These are phyloP conservation scores for Pionites leucogaster DNA, from an alignment of 2,113 vertebrate species.

Conservation along the genomic window DNA sequence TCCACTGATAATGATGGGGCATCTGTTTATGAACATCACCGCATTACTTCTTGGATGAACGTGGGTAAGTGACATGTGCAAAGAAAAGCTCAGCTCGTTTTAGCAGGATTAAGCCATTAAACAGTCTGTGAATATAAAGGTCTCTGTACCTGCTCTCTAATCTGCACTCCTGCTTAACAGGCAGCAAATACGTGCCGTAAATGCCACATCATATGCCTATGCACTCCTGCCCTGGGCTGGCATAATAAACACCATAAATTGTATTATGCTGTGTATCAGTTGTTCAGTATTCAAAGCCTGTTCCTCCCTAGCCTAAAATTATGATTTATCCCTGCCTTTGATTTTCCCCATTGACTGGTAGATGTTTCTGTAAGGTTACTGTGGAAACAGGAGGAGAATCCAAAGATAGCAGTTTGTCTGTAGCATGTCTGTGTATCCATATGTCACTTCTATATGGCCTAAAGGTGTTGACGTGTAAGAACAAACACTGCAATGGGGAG, in stretches of 20 bases:
- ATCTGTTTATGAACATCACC: neutral
- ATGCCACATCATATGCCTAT: neutral
- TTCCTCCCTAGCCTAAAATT: constrained; percentile 64
- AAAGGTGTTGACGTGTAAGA: neutral
- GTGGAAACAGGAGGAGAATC: constrained; percentile 52
- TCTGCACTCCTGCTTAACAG: constrained; percentile 17
- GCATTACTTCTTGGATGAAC: neutral
- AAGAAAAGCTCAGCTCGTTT: neutral
- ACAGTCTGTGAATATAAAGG: neutral
- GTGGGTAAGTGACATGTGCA: fast-evolving
- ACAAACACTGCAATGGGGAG: neutral
- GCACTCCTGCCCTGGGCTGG: constrained; percentile 31
- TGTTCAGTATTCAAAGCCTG: constrained; percentile 63
- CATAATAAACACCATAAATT: constrained; percentile 52
- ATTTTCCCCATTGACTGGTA: constrained; percentile 67
- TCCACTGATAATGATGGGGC: neutral
- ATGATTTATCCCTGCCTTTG: constrained; percentile 63
- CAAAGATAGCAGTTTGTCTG: constrained; percentile 29
- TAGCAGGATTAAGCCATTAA: neutral
- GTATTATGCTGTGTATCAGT: constrained; percentile 37
- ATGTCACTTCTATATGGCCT: constrained; percentile 24
- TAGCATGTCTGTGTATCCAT: constrained; percentile 21
- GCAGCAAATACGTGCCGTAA: neutral
- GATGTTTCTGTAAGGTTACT: constrained; percentile 56
- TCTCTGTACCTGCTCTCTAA: neutral